Evolutionary conservation across 2,797 vertebrate genomes (phyloP).

Genomic region (Poeciliopsis infans): DNA sequence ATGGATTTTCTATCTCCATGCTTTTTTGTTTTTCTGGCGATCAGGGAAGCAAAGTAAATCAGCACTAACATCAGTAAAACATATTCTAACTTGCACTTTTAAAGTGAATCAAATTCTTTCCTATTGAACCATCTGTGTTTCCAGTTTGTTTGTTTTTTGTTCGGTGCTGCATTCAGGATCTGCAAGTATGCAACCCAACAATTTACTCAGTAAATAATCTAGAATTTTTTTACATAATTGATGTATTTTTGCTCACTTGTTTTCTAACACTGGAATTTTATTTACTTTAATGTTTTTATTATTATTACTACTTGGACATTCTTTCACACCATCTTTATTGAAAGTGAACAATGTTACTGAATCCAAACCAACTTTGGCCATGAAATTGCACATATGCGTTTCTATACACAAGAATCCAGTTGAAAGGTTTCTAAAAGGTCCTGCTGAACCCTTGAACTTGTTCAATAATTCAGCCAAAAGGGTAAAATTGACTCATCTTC

Average conservation of each 20-base stretch:
- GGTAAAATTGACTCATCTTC: conserved; percentile 14
- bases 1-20: too few species aligned
- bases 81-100: neutral
- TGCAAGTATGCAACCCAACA: neutral
- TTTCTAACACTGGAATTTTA: neutral
- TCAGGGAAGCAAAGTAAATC: too few species aligned
- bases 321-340: neutral
- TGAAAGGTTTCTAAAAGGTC: conserved; percentile 3
- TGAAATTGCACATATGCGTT: neutral
- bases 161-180: neutral
- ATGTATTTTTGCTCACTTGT: neutral
- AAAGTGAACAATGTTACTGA: neutral
- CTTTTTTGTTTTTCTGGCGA: too few species aligned
- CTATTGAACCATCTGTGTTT: neutral
- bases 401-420: neutral
- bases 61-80: neutral
- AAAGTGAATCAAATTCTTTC: neutral
- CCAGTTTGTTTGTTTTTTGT: neutral
- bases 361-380: neutral
- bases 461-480: conserved; percentile 23
- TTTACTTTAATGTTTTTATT: neutral
- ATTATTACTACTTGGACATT: neutral
- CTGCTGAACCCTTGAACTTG: conserved; percentile 24
- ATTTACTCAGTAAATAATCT: neutral
- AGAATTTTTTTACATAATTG: neutral